Evolutionary conservation across 1,140 invertebrate genomes (phyloP).

Genomic region (Holcopasites calliopsidis): DNA sequence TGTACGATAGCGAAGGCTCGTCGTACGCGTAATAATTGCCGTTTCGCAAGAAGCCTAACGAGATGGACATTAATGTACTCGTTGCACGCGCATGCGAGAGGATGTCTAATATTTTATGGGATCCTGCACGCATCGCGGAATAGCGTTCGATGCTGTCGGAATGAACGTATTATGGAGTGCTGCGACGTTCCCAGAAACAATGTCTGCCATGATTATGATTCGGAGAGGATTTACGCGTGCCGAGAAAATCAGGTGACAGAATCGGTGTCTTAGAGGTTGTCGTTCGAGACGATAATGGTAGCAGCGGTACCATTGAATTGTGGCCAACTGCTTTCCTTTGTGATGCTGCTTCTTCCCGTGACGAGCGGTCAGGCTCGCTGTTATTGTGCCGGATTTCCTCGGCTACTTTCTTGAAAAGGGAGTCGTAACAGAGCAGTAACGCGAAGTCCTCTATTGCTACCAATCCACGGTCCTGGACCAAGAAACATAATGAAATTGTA

Average conservation of each 20-base stretch:
- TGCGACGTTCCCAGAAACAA: conserved; percentile 46
- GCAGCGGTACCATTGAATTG: conserved; percentile 42
- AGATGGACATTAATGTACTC: conserved; percentile 55
- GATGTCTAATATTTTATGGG: conserved; percentile 37
- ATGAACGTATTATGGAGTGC: conserved; percentile 42
- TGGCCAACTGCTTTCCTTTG: conserved; percentile 1
- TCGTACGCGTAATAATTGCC: conserved; percentile 41
- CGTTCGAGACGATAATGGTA: conserved; percentile 23
- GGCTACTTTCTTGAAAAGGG: conserved; percentile 54
- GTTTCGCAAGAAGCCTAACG: conserved; percentile 67
- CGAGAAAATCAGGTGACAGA: background rate
- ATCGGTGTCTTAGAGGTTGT: too few relatives aligned
- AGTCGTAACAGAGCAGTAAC: conserved; percentile 48
- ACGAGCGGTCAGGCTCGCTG: conserved; percentile 61
- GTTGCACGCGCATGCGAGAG: conserved; percentile 19
- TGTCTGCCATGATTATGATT: conserved; percentile 34
- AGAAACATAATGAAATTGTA: conserved; percentile 66
- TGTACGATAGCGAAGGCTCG: background rate
- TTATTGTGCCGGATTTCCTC: conserved; percentile 72
- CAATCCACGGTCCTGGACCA: conserved; percentile 51
- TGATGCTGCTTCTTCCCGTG: conserved; percentile 68
- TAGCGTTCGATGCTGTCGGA: background rate
- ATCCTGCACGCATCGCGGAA: conserved; percentile 21
- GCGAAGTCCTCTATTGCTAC: conserved; percentile 62
- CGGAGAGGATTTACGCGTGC: conserved; percentile 5